Base-by-base conservation (phyloP, 2,888 invertebrate genomes). In the Halictus quadricinctus region DNA sequence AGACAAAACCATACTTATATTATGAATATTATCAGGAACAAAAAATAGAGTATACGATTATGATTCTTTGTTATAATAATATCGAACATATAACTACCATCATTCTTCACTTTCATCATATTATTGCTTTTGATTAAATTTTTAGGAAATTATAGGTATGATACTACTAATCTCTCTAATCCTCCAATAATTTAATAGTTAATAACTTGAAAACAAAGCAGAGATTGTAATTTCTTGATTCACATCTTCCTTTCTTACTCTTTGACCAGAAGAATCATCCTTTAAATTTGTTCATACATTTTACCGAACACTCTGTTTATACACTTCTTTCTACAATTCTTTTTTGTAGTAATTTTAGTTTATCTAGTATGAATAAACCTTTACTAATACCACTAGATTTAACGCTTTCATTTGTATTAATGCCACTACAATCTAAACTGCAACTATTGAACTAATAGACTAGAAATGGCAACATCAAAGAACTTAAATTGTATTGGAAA, bases 1-100 rank as follows among this genome's bases (percentile, higher is more conserved):
- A 93, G 93, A 95, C 90, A 95, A 94, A 94, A 93, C 81, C 92
- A 89, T 89, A 92, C 91, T 93, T 94, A 89, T 92, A 92, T 90
- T 90, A 91, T 87, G 83, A 85, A 86, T 87, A 83, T 86, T 79
- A 77, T 79, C 80, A 76, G 73, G 46, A 48, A 74, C 48, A 80
- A 54, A 72, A 76, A 64, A 73, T 84, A 79, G 81, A 77, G 79
- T 82, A 72, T 66, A 79, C 18, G 60, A 76, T 54, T 58, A 80
- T 36, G 58, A 76, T 46, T 18, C 46, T 12, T 48, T 13, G 54
- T 69, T 36, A 76, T 48, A 60, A 60, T 66, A 48, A 54, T 36
- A 46, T 50, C 18, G 58, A 48, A 41, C 25, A 75, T 69, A 6
- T 58, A 36, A 54, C 25, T 48, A 69, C 46, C 54, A 41, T 58